phyloP scores from a whole-genome alignment of 2,797 vertebrate genomes.

The Pipistrellus pygmaeus region DNA sequence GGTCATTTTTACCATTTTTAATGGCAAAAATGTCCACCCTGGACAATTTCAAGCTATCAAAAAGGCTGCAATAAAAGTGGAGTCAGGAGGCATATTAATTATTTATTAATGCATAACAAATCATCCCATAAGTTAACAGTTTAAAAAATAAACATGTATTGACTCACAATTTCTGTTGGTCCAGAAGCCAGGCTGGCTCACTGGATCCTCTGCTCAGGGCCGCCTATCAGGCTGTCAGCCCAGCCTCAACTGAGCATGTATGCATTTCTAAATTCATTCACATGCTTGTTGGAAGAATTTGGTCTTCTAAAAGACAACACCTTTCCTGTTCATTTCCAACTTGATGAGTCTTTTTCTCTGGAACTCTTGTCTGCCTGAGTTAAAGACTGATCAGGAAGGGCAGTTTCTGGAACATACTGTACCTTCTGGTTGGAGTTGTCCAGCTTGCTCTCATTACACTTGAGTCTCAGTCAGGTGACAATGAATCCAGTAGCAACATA shows the following conservation, averaged over 20 bases:
- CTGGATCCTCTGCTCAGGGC: background rate
- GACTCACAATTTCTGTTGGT: background rate
- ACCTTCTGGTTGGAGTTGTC: background rate
- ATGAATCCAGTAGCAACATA: background rate
- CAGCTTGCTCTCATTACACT: background rate
- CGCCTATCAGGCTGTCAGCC: background rate
- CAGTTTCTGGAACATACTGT: background rate
- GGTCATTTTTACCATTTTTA: constrained; percentile 8
- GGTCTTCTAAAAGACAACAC: background rate
- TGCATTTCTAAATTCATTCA: background rate
- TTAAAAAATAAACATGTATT: background rate
- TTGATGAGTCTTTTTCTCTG: background rate
- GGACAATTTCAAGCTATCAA: background rate
- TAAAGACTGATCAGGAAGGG: background rate
- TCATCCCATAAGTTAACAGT: background rate
- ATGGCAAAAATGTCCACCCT: background rate
- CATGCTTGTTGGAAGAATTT: background rate
- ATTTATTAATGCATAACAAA: background rate
- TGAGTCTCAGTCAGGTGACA: background rate
- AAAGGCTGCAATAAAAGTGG: background rate
- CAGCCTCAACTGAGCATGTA: background rate
- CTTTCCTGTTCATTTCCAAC: background rate
- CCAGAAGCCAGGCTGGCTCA: background rate
- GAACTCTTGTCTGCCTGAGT: background rate
- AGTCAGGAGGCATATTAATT: background rate